These are phyloP conservation scores for Nycticorax nycticorax DNA, from an alignment of 2,113 vertebrate species.

Conservation along the genomic window DNA sequence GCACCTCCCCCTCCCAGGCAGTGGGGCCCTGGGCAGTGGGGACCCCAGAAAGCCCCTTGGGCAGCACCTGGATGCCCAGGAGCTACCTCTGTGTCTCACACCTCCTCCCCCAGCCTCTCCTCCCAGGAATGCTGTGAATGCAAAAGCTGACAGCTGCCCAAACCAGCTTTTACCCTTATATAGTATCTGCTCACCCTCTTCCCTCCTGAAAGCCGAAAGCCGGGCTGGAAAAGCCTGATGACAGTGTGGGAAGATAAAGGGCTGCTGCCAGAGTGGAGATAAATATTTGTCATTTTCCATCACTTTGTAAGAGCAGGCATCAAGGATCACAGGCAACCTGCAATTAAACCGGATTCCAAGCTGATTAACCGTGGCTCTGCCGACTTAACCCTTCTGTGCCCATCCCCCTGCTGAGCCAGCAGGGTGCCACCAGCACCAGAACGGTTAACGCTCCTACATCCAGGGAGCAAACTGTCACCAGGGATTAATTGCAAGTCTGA, in stretches of 20 bases:
- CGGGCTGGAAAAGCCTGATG: not conserved
- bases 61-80: not conserved
- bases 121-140: slow-evolving; percentile 18
- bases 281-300: slow-evolving; percentile 57
- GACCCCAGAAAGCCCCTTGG: fast-evolving
- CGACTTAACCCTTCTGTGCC: not conserved
- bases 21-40: not conserved
- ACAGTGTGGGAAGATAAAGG: slow-evolving; percentile 14
- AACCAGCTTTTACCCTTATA: slow-evolving; percentile 32
- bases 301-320: not conserved
- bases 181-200: not conserved
- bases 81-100: not conserved
- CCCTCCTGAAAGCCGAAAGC: not conserved
- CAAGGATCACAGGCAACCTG: not conserved
- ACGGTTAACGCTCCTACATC: not conserved
- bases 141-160: slow-evolving; percentile 16
- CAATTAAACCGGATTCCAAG: not conserved
- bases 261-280: not conserved
- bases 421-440: fast-evolving
- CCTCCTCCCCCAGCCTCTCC: not conserved
- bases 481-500: not conserved
- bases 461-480: not conserved
- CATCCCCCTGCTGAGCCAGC: not conserved
- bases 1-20: not conserved
- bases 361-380: not conserved